Evolutionary conservation across 2,797 vertebrate species (phyloP), one percentile per base, ranked within the genome.

Genomic region (Babyrousa celebensis): DNA sequence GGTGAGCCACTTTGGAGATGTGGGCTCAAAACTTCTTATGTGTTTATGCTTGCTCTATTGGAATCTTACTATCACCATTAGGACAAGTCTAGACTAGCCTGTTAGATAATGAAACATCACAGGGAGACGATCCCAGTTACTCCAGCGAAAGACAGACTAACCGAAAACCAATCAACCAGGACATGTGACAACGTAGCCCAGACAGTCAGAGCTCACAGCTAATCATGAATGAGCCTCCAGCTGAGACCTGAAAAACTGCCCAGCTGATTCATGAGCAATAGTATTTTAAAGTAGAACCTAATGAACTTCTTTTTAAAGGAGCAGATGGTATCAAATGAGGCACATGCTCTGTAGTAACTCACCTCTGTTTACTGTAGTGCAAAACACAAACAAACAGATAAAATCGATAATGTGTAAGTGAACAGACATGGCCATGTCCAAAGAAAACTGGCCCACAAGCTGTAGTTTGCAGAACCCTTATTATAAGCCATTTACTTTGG

Each of bases 191-290:
- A 16, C 62, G 14, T 62, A 58, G 18, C 15, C 23, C 9, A 18
- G 6, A 6, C 21, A 14, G 43, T 16, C 58, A 65, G 52, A 52
- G 56, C 56, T 77, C 65, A 70, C 15, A 20, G 63, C 16, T 54
- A 40, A 67, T 85, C 40, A 25, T 2, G 72, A 80, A 43, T 25
- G 63, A 74, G 48, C 29, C 10, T 12, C 36, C 36, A n/a, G 17
- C 9, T 52, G 67, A 93, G 48, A 43, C 20, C 16, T 54, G 48
- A 84, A 83, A 74, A 75, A 23, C 32, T 27, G 29, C n/a, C 74
- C n/a, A 25, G 11, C n/a, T 62, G 85, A 36, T n/a, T 97, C 58
- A n/a, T 27, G 40, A 60, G 10, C 65, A 89, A 60, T 85, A 80
- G 70, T 6, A 77, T 54, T 25, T 62, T 29, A n/a, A 77, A 71